Percentiles rank a stretch among this genome's conserved stretches.
Conservation (phyloP, 2,888 invertebrate genomes). For the Drosophila quinaria region DNA sequence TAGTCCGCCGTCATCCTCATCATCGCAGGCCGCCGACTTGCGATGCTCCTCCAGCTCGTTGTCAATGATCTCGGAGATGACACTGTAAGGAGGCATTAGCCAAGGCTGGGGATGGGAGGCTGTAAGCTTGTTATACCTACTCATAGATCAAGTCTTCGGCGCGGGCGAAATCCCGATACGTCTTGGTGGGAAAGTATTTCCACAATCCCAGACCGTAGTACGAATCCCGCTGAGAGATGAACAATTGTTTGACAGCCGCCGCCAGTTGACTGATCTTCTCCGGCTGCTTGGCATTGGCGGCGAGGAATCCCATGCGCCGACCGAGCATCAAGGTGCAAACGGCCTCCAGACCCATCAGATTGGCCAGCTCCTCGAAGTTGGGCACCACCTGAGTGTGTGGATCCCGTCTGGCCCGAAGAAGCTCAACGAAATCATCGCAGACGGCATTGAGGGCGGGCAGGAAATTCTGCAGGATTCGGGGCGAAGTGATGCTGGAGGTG, state of each 20-base stretch:
- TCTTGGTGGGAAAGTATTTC: constrained; percentile 91
- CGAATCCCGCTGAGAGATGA: constrained; percentile 92
- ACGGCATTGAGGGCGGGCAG: constrained; percentile 91
- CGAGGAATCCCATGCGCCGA: constrained; percentile 91
- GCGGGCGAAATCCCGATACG: constrained; percentile 90
- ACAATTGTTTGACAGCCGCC: constrained; percentile 91
- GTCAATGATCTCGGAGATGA: constrained; percentile 92
- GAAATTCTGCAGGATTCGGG: constrained; percentile 91
- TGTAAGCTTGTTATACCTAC: constrained; percentile 86
- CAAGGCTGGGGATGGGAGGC: constrained; percentile 2
- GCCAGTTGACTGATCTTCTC: constrained; percentile 89
- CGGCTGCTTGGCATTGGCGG: constrained; percentile 86
- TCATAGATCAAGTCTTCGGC: constrained; percentile 93
- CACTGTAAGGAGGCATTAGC: constrained; percentile 86
- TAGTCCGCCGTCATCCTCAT: constrained; percentile 87
- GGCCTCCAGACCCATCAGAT: constrained; percentile 93
- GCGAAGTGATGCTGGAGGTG: constrained; percentile 91
- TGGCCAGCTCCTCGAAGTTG: constrained; percentile 91
- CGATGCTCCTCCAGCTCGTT: constrained; percentile 88
- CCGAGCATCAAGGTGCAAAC: constrained; percentile 93
- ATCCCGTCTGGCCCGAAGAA: constrained; percentile 88
- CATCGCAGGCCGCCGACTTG: constrained; percentile 87
- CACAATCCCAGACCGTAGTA: constrained; percentile 92
- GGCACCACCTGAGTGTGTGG: constrained; percentile 87
- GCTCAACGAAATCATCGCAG: constrained; percentile 91